These are phyloP conservation scores for Taenaris catops DNA, from an alignment of 2,888 invertebrate species.

Conservation along the genomic window DNA sequence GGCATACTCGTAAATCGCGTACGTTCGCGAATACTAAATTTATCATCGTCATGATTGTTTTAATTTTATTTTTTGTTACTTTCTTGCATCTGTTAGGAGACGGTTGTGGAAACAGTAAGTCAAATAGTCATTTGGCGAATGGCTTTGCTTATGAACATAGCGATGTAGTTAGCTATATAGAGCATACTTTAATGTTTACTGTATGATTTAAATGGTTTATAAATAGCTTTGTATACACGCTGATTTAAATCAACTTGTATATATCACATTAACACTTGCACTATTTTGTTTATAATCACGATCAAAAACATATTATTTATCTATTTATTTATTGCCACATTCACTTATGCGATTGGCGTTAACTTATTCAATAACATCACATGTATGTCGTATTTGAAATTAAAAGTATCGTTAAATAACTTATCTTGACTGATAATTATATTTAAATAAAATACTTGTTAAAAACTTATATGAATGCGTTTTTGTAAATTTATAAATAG, in stretches of 20 bases:
- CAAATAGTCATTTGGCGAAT: constrained; percentile 66
- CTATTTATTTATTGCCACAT: constrained; percentile 17
- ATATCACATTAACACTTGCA: constrained; percentile 25
- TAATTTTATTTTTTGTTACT: constrained; percentile 71
- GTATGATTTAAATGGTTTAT: constrained; percentile 29
- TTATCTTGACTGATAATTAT: neutral
- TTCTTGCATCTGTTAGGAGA: constrained; percentile 80
- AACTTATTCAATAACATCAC: constrained; percentile 9
- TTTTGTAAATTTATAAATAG: neutral
- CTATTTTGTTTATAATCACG: constrained; percentile 22
- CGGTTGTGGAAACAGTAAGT: constrained; percentile 80
- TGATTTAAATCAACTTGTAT: constrained; percentile 9
- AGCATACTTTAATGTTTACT: constrained; percentile 31
- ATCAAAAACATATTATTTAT: constrained; percentile 1
- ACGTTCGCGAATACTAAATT: constrained; percentile 32
- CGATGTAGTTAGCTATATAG: constrained; percentile 49
- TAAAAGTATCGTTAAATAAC: neutral
- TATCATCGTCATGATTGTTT: constrained; percentile 62
- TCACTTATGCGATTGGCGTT: constrained; percentile 15
- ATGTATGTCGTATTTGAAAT: constrained; percentile 9
- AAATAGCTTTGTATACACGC: constrained; percentile 28
- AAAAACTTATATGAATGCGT: constrained; percentile 1
- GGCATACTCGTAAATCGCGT: constrained; percentile 42
- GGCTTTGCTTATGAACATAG: constrained; percentile 66
- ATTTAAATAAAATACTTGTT: constrained; percentile 1